Conservation (phyloP, 2,888 invertebrate species). For the Drosophila mulleri region DNA sequence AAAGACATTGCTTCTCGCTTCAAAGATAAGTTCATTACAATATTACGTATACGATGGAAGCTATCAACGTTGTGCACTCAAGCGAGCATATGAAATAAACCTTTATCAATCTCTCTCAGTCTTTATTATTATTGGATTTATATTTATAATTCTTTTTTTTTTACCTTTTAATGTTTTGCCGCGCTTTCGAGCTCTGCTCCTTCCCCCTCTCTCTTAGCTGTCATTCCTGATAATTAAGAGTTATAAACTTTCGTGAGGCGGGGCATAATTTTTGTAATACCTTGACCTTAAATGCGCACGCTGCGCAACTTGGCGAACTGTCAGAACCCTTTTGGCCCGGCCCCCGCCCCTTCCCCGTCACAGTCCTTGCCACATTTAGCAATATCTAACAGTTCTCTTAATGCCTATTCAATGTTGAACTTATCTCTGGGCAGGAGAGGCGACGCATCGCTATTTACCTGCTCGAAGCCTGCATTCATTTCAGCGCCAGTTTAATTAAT, state of each 20-base stretch:
- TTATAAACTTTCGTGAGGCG: slow-evolving; percentile 44
- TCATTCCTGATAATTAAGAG: slow-evolving; percentile 49
- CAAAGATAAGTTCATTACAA: too few species aligned
- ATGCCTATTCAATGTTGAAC: slow-evolving; percentile 74
- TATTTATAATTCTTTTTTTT: too few species aligned
- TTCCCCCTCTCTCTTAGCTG: not conserved
- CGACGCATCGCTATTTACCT: slow-evolving; percentile 5
- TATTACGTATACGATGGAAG: too few species aligned
- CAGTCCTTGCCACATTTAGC: slow-evolving; percentile 13
- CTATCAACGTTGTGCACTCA: too few species aligned
- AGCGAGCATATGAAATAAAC: too few species aligned
- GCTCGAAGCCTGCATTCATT: not conserved
- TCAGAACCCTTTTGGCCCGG: slow-evolving; percentile 30
- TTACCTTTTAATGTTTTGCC: too few species aligned
- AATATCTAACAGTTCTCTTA: slow-evolving; percentile 62
- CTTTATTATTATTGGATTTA: too few species aligned
- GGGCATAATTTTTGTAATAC: slow-evolving; percentile 28
- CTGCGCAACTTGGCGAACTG: slow-evolving; percentile 19
- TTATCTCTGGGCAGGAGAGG: slow-evolving; percentile 31
- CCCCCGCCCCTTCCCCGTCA: not conserved
- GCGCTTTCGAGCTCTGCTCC: not conserved
- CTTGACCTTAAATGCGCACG: slow-evolving; percentile 15
- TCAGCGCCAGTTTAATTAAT: slow-evolving; percentile 64
- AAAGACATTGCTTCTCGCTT: not conserved
- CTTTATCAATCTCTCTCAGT: too few species aligned